Evolutionary conservation across 2,113 vertebrate species (phyloP), one percentile per base, ranked within the genome.

Genomic region (Psophia crepitans): DNA sequence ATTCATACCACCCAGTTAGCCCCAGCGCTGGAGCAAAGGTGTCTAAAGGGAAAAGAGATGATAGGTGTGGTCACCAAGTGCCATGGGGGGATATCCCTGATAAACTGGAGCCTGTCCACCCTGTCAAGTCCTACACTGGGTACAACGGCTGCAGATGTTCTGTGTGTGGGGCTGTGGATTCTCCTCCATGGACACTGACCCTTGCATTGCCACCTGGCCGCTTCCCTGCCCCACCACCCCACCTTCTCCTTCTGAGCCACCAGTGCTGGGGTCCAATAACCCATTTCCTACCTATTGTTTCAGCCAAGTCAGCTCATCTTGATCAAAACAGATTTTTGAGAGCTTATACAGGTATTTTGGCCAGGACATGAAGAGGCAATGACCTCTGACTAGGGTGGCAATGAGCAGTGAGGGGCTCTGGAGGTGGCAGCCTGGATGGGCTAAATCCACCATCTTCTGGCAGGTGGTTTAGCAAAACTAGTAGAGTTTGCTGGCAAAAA

Each of bases 21-120:
- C 37, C 54, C 64, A 49, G 12, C 2, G 0, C 14, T 21, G 87
- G 27, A 58, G 41, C 35, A 4, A 22, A 53, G 49, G 18, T 32
- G 11, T 23, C 18, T 10, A 6, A 76, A 44, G 30, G n/a, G 21
- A 16, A 33, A 83, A 41, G 21, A 48, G 48, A 2, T 5, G 71
- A 26, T 3, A 28, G 22, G 15, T 7, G 9, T 12, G 32, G 18
- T 33, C n/a, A 12, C 0, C 19, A 48, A 39, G 37, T 3, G 24
- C 4, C 35, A 7, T 3, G 12, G 37, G 39, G n/a, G 22, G 12
- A 32, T 48, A 22, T 24, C 83, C 70, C 32, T 14, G 8, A 3
- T 7, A 13, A 48, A 16, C 15, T 21, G 16, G 11, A 75, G 4
- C 16, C 10, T 2, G 0, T 2, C 30, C 48, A 14, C 4, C 10